These are phyloP conservation scores for Chesias legatella DNA, from an alignment of 2,888 invertebrate species.

Conservation along the genomic window DNA sequence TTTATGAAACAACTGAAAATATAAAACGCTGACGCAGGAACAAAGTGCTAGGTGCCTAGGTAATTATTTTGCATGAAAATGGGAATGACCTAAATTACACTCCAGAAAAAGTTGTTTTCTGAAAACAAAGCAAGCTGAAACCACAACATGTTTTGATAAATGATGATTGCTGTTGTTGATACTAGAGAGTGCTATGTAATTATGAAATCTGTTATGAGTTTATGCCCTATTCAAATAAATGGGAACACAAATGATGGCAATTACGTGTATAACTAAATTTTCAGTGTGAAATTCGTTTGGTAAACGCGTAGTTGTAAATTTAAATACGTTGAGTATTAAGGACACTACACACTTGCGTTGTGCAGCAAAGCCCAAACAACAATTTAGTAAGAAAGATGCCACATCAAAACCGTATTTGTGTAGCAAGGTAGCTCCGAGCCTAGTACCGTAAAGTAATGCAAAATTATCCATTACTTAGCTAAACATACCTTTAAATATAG, in stretches of 20 bases:
- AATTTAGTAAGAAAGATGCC: too few species aligned
- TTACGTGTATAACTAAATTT: neutral
- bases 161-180: constrained; percentile 19
- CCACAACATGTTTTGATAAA: constrained; percentile 24
- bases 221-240: neutral
- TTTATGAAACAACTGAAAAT: constrained; percentile 10
- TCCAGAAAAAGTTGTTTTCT: constrained; percentile 19
- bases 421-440: too few species aligned
- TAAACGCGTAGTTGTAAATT: too few species aligned
- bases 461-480: too few species aligned
- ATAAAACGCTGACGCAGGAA: constrained; percentile 6
- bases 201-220: constrained; percentile 5
- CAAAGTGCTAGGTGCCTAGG: constrained; percentile 8
- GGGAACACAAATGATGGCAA: neutral
- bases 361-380: too few species aligned
- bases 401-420: too few species aligned
- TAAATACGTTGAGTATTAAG: too few species aligned
- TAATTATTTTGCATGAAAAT: constrained; percentile 25
- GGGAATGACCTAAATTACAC: constrained; percentile 25
- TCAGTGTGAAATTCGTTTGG: too few species aligned
- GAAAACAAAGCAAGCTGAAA: constrained; percentile 9
- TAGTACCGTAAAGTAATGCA: too few species aligned
- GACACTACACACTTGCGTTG: too few species aligned
- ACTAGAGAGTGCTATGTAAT: constrained; percentile 5
- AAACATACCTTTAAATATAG: too few species aligned